A percentile compares a stretch with the other conserved stretches of the same genome.
Conservation (phyloP, 2,888 invertebrate species). For the Pandemis cinnamomeana region DNA sequence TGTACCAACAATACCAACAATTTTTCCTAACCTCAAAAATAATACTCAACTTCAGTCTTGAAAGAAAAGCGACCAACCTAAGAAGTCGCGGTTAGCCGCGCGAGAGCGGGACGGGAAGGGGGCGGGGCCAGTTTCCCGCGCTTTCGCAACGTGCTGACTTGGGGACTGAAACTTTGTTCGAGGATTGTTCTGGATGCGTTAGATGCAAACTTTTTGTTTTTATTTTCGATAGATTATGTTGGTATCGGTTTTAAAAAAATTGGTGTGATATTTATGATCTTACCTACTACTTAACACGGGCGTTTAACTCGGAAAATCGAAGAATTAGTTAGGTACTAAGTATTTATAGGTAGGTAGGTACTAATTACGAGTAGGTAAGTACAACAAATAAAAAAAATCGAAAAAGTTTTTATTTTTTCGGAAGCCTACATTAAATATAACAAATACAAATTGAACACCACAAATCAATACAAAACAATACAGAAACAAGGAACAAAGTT, state of each 20-base stretch:
- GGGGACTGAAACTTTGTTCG: constrained; percentile 27
- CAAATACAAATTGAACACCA: too few species aligned
- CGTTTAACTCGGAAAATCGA: too few species aligned
- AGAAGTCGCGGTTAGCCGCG: constrained; percentile 68
- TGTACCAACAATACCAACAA: not conserved
- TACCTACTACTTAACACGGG: not conserved
- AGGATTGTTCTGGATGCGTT: constrained; percentile 23
- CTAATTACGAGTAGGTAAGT: too few species aligned
- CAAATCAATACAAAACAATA: too few species aligned
- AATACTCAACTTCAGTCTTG: not conserved
- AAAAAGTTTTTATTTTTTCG: too few species aligned
- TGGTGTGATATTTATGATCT: not conserved
- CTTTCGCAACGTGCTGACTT: constrained; percentile 54
- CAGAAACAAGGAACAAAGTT: too few species aligned
- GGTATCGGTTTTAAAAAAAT: not conserved
- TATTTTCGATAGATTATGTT: not conserved
- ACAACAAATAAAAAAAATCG: too few species aligned
- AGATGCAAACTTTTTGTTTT: not conserved
- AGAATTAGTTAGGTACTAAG: too few species aligned
- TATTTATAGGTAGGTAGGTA: too few species aligned
- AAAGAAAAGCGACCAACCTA: constrained; percentile 40
- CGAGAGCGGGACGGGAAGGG: constrained; percentile 54
- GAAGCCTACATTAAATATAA: too few species aligned
- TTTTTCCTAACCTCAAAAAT: not conserved
- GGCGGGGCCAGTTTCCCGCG: constrained; percentile 74